Conservation (phyloP, 1,140 invertebrate species). For the Drosophila arawakana region DNA sequence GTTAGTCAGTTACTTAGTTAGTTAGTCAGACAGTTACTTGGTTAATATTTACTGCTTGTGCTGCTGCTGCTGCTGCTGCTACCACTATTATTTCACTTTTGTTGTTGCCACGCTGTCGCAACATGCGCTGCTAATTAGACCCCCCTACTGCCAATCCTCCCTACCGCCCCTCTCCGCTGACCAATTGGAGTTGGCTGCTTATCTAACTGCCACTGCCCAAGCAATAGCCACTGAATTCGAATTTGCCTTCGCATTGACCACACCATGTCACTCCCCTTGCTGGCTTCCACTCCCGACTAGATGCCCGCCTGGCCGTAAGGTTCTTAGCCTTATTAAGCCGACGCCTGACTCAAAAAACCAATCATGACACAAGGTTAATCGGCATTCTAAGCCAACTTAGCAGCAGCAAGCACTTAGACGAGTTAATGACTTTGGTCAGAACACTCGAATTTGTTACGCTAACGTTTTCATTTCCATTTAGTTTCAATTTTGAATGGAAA, state of each 20-base stretch:
- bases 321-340: slow-evolving; percentile 77
- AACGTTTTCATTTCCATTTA: slow-evolving; percentile 27
- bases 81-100: slow-evolving; percentile 47
- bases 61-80: slow-evolving; percentile 31
- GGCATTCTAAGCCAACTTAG: slow-evolving; percentile 63
- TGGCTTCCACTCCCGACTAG: slow-evolving; percentile 9
- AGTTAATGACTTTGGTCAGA: slow-evolving; percentile 76
- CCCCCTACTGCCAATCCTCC: slow-evolving; percentile 11
- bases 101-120: slow-evolving; percentile 53
- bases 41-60: slow-evolving; percentile 17
- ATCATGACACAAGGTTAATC: slow-evolving; percentile 73
- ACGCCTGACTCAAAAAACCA: slow-evolving; percentile 55
- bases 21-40: slow-evolving; percentile 24
- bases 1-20: slow-evolving; percentile 44
- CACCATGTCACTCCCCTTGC: slow-evolving; percentile 5
- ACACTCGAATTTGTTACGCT: slow-evolving; percentile 59
- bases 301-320: slow-evolving; percentile 62
- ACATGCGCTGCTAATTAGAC: slow-evolving; percentile 72
- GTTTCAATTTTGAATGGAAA: slow-evolving; percentile 19
- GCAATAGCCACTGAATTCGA: slow-evolving; percentile 15
- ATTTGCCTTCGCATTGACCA: slow-evolving; percentile 23
- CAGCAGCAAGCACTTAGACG: slow-evolving; percentile 40
- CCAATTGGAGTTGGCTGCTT: slow-evolving; percentile 48
- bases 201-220: slow-evolving; percentile 63
- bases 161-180: slow-evolving; percentile 10